Conservation (phyloP, 2,797 vertebrate genomes). For the Knipowitschia caucasica region DNA sequence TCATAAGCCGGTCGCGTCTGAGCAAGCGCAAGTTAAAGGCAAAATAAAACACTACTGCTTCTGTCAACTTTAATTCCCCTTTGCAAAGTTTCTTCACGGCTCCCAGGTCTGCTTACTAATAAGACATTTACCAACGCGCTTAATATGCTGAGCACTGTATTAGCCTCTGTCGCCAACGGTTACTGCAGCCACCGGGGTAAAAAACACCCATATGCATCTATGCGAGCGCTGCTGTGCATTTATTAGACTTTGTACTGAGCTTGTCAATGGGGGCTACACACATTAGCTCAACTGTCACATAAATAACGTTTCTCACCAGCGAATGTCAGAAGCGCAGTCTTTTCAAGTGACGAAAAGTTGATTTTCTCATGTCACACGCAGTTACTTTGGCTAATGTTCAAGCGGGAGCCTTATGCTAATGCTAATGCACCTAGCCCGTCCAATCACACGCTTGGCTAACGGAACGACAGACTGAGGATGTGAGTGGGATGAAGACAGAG, state of each 20-base stretch:
- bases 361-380: conserved; percentile 4
- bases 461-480: conserved; percentile 38
- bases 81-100: conserved; percentile 18
- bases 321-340: background rate
- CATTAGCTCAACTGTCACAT: background rate
- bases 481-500: conserved; percentile 4
- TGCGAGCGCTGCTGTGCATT: conserved; percentile 1
- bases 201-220: background rate
- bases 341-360: conserved; percentile 4
- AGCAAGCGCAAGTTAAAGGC: conserved; percentile 1
- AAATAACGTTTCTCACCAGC: background rate
- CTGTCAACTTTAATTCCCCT: conserved; percentile 29
- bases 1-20: conserved; percentile 17
- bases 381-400: conserved; percentile 38
- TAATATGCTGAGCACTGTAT: conserved; percentile 24
- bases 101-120: conserved; percentile 35
- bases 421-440: conserved; percentile 51
- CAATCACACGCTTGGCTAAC: conserved; percentile 59
- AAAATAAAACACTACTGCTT: conserved; percentile 13
- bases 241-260: background rate
- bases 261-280: background rate
- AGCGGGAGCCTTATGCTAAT: conserved; percentile 59
- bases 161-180: conserved; percentile 12
- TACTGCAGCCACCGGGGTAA: conserved; percentile 17
- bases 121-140: conserved; percentile 39